phyloP scores from a whole-genome alignment of 2,888 invertebrate genomes.

The Abrostola triplasia region DNA sequence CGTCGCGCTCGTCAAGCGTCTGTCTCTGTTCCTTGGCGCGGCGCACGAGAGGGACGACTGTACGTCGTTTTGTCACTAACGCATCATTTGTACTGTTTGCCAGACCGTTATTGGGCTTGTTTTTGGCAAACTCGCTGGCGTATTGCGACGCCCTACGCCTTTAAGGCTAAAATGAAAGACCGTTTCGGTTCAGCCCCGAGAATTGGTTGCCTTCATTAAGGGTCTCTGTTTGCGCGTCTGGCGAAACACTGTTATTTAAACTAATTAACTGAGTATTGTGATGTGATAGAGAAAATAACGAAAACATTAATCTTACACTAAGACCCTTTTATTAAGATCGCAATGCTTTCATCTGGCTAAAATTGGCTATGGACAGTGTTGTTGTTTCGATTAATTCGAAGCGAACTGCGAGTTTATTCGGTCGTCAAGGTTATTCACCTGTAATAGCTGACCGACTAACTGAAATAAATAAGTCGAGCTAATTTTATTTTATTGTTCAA shows the following conservation, averaged over 20 bases:
- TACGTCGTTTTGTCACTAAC: slow-evolving; percentile 83
- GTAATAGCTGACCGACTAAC: slow-evolving; percentile 50
- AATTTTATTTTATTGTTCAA: slow-evolving; percentile 81
- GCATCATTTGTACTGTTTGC: slow-evolving; percentile 87
- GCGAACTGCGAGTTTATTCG: slow-evolving; percentile 31
- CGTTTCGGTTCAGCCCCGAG: slow-evolving; percentile 77
- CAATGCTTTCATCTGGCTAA: slow-evolving; percentile 62
- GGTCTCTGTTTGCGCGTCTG: slow-evolving; percentile 85
- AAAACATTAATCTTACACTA: slow-evolving; percentile 72
- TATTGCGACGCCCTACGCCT: slow-evolving; percentile 78
- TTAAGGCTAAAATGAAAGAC: slow-evolving; percentile 81
- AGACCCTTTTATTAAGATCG: slow-evolving; percentile 59
- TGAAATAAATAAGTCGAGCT: slow-evolving; percentile 63
- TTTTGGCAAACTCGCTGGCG: slow-evolving; percentile 83
- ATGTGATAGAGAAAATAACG: slow-evolving; percentile 78
- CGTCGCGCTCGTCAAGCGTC: slow-evolving; percentile 78
- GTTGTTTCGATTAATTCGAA: slow-evolving; percentile 43
- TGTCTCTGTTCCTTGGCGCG: slow-evolving; percentile 62
- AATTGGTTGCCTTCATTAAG: slow-evolving; percentile 85
- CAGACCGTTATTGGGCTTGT: slow-evolving; percentile 86
- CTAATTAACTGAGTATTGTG: slow-evolving; percentile 85
- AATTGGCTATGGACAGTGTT: slow-evolving; percentile 51
- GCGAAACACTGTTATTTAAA: slow-evolving; percentile 84
- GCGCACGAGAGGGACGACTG: slow-evolving; percentile 67
- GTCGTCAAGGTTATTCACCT: slow-evolving; percentile 51